Conservation (phyloP, 2,888 invertebrate species). For the Eugnorisma glareosa region DNA sequence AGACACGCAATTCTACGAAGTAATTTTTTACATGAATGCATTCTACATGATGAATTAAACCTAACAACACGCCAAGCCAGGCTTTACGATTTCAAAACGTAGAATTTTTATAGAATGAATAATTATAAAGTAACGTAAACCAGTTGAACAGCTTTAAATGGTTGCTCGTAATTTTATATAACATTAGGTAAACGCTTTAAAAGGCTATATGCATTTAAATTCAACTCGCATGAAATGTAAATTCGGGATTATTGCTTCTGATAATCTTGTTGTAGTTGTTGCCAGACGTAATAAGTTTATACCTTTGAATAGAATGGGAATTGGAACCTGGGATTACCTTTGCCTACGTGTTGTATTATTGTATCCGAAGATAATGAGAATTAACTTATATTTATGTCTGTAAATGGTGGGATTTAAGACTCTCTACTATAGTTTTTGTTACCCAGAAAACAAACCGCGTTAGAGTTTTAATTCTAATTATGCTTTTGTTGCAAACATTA, state of each 20-base stretch:
- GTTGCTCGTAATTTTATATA: constrained; percentile 54
- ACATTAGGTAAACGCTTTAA: constrained; percentile 48
- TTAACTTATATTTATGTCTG: constrained; percentile 26
- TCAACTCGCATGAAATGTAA: constrained; percentile 52
- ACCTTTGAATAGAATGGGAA: constrained; percentile 45
- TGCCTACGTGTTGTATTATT: constrained; percentile 45
- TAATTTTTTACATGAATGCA: constrained; percentile 66
- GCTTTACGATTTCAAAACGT: constrained; percentile 61
- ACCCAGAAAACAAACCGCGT: not conserved
- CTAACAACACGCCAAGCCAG: constrained; percentile 58
- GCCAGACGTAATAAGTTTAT: constrained; percentile 46
- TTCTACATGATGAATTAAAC: constrained; percentile 56
- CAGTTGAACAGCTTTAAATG: constrained; percentile 67
- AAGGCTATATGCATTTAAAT: constrained; percentile 58
- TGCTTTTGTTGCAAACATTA: not conserved
- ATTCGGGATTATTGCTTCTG: constrained; percentile 55
- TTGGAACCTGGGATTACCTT: constrained; percentile 48
- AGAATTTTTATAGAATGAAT: constrained; percentile 56
- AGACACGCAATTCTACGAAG: constrained; percentile 75
- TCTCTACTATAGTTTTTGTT: not conserved
- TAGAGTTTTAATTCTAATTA: not conserved
- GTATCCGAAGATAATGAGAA: constrained; percentile 27
- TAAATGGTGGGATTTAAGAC: not conserved
- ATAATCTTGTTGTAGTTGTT: constrained; percentile 58
- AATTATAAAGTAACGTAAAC: constrained; percentile 68